Base-by-base conservation (phyloP, 2,797 vertebrate genomes). In the Spheniscus humboldti region DNA sequence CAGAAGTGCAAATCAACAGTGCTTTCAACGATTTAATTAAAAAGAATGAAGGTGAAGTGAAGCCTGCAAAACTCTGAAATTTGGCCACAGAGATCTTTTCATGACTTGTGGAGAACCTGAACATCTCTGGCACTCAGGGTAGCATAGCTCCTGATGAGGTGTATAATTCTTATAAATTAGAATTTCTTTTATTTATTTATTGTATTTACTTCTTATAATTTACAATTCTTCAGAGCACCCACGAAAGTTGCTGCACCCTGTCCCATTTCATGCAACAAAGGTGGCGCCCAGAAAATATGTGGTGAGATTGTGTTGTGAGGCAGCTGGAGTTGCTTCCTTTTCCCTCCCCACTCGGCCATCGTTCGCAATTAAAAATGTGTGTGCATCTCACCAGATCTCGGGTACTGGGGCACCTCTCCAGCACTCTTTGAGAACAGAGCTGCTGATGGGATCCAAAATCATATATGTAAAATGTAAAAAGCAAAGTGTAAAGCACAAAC, bases 351-450 rank as follows among this genome's bases (percentile, higher is more conserved):
- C 5, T 4, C 0, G 1, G 28, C 37, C 33, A 11, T 53, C 7
- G 2, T 77, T 78, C 3, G 1, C 43, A 75, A 73, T 62, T 81
- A 41, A 92, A 73, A 62, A 59, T 18, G 24, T 45, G 10, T 1
- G 0, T 41, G 18, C 13, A 41, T 11, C 7, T n/a, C 0, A 0
- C 23, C 28, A 74, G 17, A 25, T 55, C 11, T 57, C 7, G 5
- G 18, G 7, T 84, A 41, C 31, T 19, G 6, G n/a, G 16, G 14
- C 20, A 53, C 20, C 11, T 48, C 30, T 30, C 14, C 19, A 63
- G 50, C 28, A 14, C 13, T 57, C 8, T 45, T 17, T 35, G n/a
- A 48, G 74, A 89, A 39, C 43, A 82, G 56, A 91, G 9, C 59
- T 94, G 50, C 50, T 43, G 50, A 55, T 37, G 35, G 55, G 45